phyloP scores from a whole-genome alignment of 2,113 vertebrate genomes.

The Cervus canadensis region DNA sequence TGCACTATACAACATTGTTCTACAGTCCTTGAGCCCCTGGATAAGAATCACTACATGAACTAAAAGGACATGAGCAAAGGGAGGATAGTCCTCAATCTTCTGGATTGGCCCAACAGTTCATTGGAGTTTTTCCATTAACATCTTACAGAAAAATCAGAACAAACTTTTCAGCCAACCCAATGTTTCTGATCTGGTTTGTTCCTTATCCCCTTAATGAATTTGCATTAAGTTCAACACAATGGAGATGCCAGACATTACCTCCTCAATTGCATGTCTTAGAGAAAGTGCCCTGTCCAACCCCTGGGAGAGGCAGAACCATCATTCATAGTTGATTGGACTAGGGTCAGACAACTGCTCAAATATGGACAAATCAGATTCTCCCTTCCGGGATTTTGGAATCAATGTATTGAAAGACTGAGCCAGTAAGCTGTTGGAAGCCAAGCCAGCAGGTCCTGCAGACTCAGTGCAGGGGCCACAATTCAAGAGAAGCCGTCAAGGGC shows the following conservation, averaged over 20 bases:
- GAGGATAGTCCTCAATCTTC: background rate
- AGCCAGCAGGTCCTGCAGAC: background rate
- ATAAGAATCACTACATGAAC: background rate
- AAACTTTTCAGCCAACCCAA: background rate
- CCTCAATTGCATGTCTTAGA: background rate
- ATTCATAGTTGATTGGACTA: background rate
- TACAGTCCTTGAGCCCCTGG: background rate
- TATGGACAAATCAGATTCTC: background rate
- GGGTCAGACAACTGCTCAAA: background rate
- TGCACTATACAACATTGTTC: rapidly evolving
- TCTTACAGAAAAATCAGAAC: background rate
- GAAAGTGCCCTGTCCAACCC: background rate
- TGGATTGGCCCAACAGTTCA: background rate
- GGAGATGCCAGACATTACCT: background rate
- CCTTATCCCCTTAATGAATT: background rate
- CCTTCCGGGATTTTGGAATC: background rate
- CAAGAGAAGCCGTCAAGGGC: background rate
- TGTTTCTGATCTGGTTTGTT: background rate
- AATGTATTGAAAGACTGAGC: background rate
- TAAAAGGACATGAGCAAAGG: background rate
- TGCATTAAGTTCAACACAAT: background rate
- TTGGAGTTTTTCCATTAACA: background rate
- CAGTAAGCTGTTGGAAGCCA: background rate
- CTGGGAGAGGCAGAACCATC: background rate
- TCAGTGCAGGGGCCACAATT: background rate